Evolutionary conservation across 2,797 vertebrate species (phyloP).

Genomic region (Intellagama lesueurii): DNA sequence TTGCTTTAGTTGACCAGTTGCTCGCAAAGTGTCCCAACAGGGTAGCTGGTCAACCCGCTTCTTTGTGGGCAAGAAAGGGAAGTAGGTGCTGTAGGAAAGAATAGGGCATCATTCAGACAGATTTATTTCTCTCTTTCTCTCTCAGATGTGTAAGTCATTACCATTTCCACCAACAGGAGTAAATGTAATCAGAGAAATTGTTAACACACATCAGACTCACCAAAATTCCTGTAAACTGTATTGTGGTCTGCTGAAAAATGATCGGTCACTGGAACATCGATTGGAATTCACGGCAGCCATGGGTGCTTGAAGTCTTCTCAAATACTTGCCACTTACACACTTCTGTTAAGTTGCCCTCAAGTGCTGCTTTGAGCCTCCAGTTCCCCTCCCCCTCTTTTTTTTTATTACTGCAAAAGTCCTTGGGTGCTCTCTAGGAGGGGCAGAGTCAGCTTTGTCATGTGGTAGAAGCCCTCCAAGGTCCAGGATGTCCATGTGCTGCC

Average conservation of each 20-base stretch:
- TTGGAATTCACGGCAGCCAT: not conserved
- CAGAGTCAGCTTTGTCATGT: no score
- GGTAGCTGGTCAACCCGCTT: not conserved
- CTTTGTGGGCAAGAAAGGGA: not conserved
- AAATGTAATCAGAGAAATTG: not conserved
- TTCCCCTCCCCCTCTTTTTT: no score
- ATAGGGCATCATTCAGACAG: not conserved
- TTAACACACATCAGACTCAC: not conserved
- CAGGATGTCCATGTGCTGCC: no score
- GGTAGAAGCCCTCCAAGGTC: no score
- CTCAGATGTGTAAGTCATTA: not conserved
- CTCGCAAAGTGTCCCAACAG: constrained; percentile 25
- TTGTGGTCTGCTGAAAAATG: constrained; percentile 1
- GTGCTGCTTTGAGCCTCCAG: no score
- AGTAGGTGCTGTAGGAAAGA: not conserved
- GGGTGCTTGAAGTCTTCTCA: not conserved
- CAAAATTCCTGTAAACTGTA: not conserved
- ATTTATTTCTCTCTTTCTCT: not conserved
- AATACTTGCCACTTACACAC: no score
- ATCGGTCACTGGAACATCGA: not conserved
- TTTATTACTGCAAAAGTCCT: no score
- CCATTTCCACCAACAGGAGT: not conserved
- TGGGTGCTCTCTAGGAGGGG: no score
- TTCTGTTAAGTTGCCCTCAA: no score
- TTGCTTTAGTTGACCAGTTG: constrained; percentile 40